phyloP scores from a whole-genome alignment of 2,797 vertebrate species.

The Protonibea diacanthus region DNA sequence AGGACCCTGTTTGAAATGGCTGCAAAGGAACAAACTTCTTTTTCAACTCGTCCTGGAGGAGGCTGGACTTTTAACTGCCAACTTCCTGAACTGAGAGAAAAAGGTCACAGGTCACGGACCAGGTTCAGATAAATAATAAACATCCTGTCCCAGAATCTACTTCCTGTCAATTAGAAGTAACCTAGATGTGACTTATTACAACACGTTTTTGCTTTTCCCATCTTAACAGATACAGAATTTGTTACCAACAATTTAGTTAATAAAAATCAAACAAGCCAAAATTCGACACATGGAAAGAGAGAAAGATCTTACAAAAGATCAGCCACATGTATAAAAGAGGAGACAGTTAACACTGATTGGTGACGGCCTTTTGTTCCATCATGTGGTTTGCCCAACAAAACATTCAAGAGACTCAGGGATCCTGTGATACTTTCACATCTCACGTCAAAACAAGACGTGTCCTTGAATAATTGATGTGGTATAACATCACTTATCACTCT shows the following conservation, averaged over 20 bases:
- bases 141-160: constrained; percentile 23
- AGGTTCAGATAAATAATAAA: constrained; percentile 37
- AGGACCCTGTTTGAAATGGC: constrained; percentile 39
- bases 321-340: not conserved
- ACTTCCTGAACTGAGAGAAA: constrained; percentile 56
- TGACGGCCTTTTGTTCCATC: constrained; percentile 39
- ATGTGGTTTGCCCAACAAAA: constrained; percentile 53
- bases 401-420: constrained; percentile 39
- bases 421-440: constrained; percentile 58
- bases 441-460: constrained; percentile 57
- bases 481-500: not conserved
- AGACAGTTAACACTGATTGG: constrained; percentile 28
- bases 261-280: not conserved
- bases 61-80: constrained; percentile 44
- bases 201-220: constrained; percentile 1
- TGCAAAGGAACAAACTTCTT: constrained; percentile 46
- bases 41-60: constrained; percentile 44
- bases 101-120: constrained; percentile 34
- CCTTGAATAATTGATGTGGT: constrained; percentile 56
- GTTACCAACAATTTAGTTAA: not conserved
- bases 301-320: not conserved
- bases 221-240: not conserved
- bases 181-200: not conserved
- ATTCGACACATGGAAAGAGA: constrained; percentile 5
- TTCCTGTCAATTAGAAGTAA: constrained; percentile 31